phyloP scores from a whole-genome alignment of 2,888 invertebrate genomes.

The Sisyra nigra region DNA sequence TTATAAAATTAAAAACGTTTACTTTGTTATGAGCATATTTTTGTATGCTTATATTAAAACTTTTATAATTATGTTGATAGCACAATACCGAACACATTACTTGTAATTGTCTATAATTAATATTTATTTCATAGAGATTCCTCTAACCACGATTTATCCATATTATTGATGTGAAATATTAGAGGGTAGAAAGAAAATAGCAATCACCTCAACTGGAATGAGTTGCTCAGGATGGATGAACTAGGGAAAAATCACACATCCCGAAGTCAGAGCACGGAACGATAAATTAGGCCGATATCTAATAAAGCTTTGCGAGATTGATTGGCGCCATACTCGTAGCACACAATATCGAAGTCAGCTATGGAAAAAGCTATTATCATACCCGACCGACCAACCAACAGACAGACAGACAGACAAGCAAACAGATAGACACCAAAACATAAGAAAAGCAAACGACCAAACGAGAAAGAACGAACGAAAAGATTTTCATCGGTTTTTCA shows the following conservation, averaged over 20 bases:
- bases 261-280: slow-evolving; percentile 3
- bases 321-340: slow-evolving; percentile 5
- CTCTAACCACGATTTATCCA: too few species aligned
- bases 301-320: slow-evolving; percentile 9
- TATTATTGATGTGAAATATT: too few species aligned
- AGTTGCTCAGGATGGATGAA: background rate
- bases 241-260: too few species aligned
- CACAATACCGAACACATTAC: too few species aligned
- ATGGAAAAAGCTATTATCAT: slow-evolving; percentile 4
- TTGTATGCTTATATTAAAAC: too few species aligned
- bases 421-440: background rate
- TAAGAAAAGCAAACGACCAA: background rate
- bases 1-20: too few species aligned
- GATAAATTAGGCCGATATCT: slow-evolving; percentile 10
- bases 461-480: background rate
- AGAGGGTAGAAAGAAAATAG: too few species aligned
- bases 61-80: too few species aligned
- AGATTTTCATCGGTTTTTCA: background rate
- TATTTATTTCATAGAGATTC: too few species aligned
- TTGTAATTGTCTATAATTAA: too few species aligned
- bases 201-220: background rate
- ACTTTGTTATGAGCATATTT: too few species aligned
- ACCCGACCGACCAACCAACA: background rate
- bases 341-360: background rate
- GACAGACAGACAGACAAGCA: background rate